Base-by-base conservation (phyloP, 2,113 vertebrate genomes). In the Cynopterus brachyotis region DNA sequence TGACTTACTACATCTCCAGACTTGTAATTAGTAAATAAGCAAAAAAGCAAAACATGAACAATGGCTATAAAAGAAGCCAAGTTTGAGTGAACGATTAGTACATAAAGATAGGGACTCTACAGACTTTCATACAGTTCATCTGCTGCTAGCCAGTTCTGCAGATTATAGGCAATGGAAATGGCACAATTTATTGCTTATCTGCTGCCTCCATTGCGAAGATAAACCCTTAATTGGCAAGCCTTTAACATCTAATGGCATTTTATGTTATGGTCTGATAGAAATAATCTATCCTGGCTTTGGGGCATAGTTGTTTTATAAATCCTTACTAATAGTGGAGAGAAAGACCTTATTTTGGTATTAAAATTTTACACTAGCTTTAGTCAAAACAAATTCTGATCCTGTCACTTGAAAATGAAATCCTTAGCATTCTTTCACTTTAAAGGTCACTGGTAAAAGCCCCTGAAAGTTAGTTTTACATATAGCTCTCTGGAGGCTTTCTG, bases 191-290 rank as follows among this genome's bases (percentile, higher is more conserved):
- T 59, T 15, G 1, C 19, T 19, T 24, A 20, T 62, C 67, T 85
- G 47, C 64, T 73, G 66, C 35, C 13, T 73, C 64, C 82, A 28
- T 53, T 81, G 76, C 50, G 55, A 73, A 93, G 64, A 91, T 67
- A 96, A 86, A 90, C 2, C 32, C 60, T 84, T 88, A 92, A 92
- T 91, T 96, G 84, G 75, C 82, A 97, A 81, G 1, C 82, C 73
- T 79, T 94, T 75, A 92, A 81, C 28, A 45, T 72, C 75, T 88
- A 97, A 95, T 64, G 94, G 60, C 92, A 83, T 97, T 98, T 96
- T 80, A 93, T 76, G 67, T 84, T 83, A 55, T 30, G 85, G 62
- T 94, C 96, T 95, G 80, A 93, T 82, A 95, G 96, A 97, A 95
- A 78, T 90, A 96, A 96, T 95, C 82, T 95, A 53, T 82, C 86